Evolutionary conservation across 2,888 invertebrate species (phyloP).

Genomic region (Nemapogon koenigi): DNA sequence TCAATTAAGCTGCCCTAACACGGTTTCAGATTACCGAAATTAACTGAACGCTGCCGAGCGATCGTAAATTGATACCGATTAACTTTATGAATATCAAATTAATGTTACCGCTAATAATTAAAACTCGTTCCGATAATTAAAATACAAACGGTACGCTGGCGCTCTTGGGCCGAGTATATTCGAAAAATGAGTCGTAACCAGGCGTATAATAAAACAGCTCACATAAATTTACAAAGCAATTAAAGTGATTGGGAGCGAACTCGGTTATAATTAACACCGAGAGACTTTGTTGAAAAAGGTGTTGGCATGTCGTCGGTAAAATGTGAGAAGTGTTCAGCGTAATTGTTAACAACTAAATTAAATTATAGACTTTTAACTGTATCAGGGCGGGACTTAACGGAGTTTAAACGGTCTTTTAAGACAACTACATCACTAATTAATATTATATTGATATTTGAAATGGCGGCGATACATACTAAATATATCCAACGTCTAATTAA

Average conservation of each 20-base stretch:
- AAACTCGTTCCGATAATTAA: constrained; percentile 8
- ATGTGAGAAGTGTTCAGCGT: constrained; percentile 7
- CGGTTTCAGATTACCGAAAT: constrained; percentile 5
- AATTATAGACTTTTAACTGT: too few species aligned
- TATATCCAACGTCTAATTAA: too few species aligned
- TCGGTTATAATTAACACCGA: constrained; percentile 10
- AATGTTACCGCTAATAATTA: constrained; percentile 1
- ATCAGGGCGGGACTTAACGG: too few species aligned
- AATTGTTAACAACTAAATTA: constrained; percentile 6
- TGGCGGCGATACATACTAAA: too few species aligned
- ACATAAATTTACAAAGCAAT: constrained; percentile 12
- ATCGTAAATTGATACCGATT: constrained; percentile 11
- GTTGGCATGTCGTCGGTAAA: constrained; percentile 9
- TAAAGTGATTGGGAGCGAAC: constrained; percentile 10
- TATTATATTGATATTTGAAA: too few species aligned
- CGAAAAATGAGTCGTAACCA: constrained; percentile 4
- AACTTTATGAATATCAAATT: constrained; percentile 10
- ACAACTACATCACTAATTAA: too few species aligned
- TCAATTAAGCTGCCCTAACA: constrained; percentile 6
- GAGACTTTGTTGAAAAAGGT: constrained; percentile 10
- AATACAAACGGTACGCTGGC: constrained; percentile 5
- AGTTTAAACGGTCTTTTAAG: too few species aligned
- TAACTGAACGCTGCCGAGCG: constrained; percentile 7
- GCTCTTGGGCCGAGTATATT: not conserved
- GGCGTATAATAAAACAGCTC: constrained; percentile 9